A percentile compares a stretch with the other conserved stretches of the same genome.
These are phyloP conservation scores for Martes martes DNA, from an alignment of 2,113 vertebrate species.

Conservation along the genomic window DNA sequence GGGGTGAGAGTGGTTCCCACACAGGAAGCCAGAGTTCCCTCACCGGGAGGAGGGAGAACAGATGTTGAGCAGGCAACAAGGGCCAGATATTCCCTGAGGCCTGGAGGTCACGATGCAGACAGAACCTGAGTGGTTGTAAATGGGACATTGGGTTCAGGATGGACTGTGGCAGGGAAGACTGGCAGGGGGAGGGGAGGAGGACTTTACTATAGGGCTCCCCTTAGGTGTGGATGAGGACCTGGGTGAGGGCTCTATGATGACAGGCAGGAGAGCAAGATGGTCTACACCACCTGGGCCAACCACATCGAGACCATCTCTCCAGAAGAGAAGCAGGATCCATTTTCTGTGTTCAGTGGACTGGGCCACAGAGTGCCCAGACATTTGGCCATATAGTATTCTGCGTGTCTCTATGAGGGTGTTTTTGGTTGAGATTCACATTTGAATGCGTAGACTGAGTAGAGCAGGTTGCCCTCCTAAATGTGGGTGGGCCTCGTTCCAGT, in stretches of 20 bases:
- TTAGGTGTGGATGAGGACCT: background rate
- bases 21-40: background rate
- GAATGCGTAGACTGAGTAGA: background rate
- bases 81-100: background rate
- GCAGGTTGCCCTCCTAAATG: background rate
- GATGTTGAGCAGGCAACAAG: background rate
- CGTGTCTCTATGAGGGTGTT: background rate
- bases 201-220: too few relatives aligned
- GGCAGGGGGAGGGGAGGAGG: background rate
- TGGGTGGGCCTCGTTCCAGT: background rate
- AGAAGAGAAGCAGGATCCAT: background rate
- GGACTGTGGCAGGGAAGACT: too few relatives aligned
- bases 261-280: rapidly evolving
- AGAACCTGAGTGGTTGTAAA: too few relatives aligned
- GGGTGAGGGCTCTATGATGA: background rate
- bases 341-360: background rate
- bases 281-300: background rate
- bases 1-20: background rate
- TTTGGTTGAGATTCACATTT: background rate
- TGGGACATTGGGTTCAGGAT: background rate
- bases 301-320: background rate
- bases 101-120: background rate
- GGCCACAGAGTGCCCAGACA: background rate
- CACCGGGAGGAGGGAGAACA: background rate
- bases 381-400: background rate